Conservation (phyloP, 2,113 vertebrate genomes). For the cattle (Bos taurus) region DNA sequence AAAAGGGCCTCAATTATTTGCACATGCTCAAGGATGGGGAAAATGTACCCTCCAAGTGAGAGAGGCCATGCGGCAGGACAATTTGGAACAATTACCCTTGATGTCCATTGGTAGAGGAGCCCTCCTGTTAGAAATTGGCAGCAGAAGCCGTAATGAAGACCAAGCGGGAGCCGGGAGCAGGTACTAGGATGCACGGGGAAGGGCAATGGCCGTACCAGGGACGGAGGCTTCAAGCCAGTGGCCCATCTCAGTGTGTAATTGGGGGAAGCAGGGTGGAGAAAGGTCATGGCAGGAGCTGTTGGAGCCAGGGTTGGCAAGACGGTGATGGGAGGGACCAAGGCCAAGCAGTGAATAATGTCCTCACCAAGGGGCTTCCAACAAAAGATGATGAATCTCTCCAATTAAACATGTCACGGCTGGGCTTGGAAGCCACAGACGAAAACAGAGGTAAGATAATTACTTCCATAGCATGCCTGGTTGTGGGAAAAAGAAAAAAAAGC, state of each 20-base stretch:
- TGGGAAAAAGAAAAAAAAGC: neutral
- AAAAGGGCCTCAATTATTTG: neutral
- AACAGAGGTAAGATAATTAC: neutral
- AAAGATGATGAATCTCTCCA: neutral
- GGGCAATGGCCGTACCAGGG: rapidly evolving
- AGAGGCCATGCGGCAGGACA: neutral
- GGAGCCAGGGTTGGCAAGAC: neutral
- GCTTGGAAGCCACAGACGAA: neutral
- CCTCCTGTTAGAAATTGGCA: neutral
- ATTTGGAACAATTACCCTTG: neutral
- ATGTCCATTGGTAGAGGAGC: neutral
- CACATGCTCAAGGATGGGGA: neutral
- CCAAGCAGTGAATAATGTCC: neutral
- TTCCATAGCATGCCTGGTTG: neutral
- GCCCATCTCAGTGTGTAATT: rapidly evolving
- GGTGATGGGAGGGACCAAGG: neutral
- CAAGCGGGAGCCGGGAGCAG: neutral
- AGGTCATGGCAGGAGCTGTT: neutral
- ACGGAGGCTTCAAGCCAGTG: rapidly evolving
- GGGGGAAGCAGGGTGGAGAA: neutral
- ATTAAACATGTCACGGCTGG: neutral
- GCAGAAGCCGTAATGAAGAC: neutral
- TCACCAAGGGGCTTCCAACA: neutral
- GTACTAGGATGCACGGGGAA: neutral
- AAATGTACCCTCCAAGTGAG: rapidly evolving